phyloP scores from a whole-genome alignment of 92 coral and sea anemone species.

The Porites rus region DNA sequence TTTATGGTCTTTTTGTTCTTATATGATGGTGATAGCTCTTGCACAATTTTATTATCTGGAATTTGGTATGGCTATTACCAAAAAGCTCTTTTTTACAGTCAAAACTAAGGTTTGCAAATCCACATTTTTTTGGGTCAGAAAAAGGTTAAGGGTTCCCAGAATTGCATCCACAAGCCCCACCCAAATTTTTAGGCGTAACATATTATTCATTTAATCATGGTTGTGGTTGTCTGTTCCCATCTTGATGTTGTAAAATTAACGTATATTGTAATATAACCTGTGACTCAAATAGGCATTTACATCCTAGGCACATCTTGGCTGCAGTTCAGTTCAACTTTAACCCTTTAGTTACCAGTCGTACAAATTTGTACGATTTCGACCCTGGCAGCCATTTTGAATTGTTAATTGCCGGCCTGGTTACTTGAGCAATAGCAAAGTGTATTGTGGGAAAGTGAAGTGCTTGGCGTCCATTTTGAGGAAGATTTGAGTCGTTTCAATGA shows the following conservation, averaged over 20 bases:
- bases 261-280: neutral
- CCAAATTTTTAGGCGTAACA: no score
- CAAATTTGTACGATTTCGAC: no score
- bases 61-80: no score
- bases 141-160: no score
- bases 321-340: conserved; percentile 28
- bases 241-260: no score
- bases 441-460: neutral
- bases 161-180: no score
- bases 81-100: no score
- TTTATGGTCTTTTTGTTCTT: conserved; percentile 53
- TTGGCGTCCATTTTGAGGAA: neutral
- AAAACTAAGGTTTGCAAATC: no score
- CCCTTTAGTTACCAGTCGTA: no score
- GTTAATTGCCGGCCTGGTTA: neutral
- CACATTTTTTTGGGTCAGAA: no score
- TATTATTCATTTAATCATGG: no score
- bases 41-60: neutral
- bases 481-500: neutral
- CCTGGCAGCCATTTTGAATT: neutral
- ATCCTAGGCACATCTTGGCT: conserved; percentile 20
- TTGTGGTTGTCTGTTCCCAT: neutral
- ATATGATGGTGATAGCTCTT: conserved; percentile 13
- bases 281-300: no score
- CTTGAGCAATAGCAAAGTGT: neutral